Evolutionary conservation across 2,888 invertebrate species (phyloP).

Genomic region (Dasypogon diadema): DNA sequence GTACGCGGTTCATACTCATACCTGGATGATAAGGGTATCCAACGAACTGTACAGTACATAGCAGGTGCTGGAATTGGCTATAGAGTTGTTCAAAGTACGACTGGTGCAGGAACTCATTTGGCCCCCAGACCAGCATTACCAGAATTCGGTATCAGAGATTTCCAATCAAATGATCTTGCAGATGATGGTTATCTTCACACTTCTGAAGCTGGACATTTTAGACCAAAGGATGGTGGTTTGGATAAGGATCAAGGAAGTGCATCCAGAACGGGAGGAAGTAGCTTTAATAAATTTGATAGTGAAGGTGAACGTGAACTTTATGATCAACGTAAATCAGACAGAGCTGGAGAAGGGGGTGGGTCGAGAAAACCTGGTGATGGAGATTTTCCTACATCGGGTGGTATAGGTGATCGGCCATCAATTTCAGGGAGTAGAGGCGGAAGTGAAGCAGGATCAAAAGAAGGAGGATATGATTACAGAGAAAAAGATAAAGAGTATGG

Average conservation of each 20-base stretch:
- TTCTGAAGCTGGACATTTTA: slow-evolving; percentile 54
- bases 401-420: background rate
- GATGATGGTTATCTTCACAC: slow-evolving; percentile 61
- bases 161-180: slow-evolving; percentile 64
- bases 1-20: slow-evolving; percentile 83
- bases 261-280: background rate
- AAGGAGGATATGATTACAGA: slow-evolving; percentile 26
- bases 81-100: slow-evolving; percentile 77
- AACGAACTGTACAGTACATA: slow-evolving; percentile 82
- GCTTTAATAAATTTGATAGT: background rate
- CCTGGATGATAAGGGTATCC: slow-evolving; percentile 82
- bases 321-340: background rate
- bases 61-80: slow-evolving; percentile 84
- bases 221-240: slow-evolving; percentile 46
- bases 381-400: background rate
- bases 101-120: slow-evolving; percentile 72
- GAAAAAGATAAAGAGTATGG: background rate
- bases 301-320: background rate
- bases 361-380: background rate
- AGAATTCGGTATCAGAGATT: slow-evolving; percentile 69
- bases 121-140: slow-evolving; percentile 70
- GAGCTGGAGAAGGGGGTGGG: background rate
- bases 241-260: background rate
- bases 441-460: background rate
- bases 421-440: background rate